Evolutionary conservation across 35 echinoderm and acorn worm species (phyloP).

Genomic region (Apostichopus parvimensis): DNA sequence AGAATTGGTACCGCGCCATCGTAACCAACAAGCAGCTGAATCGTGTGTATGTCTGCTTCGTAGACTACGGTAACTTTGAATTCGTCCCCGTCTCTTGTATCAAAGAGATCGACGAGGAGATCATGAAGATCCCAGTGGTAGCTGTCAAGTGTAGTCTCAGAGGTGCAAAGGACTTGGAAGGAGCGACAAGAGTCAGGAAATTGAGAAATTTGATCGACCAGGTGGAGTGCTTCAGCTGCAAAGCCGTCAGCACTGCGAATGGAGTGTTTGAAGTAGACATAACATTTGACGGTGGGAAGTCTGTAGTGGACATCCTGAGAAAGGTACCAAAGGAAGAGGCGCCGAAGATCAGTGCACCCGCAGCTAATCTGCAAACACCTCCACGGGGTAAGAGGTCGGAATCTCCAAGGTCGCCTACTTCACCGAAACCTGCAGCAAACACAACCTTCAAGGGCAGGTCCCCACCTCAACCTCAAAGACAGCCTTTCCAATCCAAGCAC

Average conservation of each 20-base stretch:
- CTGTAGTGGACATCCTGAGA: constrained; percentile 24
- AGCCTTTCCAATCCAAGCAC: not conserved
- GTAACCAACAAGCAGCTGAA: constrained; percentile 57
- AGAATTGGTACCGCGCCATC: constrained; percentile 78
- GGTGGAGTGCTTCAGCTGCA: constrained; percentile 66
- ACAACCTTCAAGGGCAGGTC: not conserved
- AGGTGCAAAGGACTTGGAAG: constrained; percentile 53
- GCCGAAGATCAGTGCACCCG: not conserved
- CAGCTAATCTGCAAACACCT: not conserved
- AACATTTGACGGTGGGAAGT: constrained; percentile 50
- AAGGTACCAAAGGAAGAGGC: constrained; percentile 20
- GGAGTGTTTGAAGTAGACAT: constrained; percentile 81
- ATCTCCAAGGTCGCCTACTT: constrained; percentile 1
- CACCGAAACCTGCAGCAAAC: not conserved
- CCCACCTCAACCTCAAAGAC: constrained; percentile 32
- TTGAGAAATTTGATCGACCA: constrained; percentile 60
- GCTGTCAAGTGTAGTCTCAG: constrained; percentile 81
- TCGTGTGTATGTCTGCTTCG: constrained; percentile 57
- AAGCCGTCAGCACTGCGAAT: constrained; percentile 36
- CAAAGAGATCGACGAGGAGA: constrained; percentile 59
- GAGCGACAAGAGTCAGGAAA: constrained; percentile 31
- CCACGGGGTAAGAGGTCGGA: constrained; percentile 37
- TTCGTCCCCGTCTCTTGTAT: constrained; percentile 48
- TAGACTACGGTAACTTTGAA: constrained; percentile 87
- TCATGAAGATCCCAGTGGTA: constrained; percentile 74